These are phyloP conservation scores for Erpornis zantholeuca DNA, from an alignment of 2,113 vertebrate species.

Conservation along the genomic window DNA sequence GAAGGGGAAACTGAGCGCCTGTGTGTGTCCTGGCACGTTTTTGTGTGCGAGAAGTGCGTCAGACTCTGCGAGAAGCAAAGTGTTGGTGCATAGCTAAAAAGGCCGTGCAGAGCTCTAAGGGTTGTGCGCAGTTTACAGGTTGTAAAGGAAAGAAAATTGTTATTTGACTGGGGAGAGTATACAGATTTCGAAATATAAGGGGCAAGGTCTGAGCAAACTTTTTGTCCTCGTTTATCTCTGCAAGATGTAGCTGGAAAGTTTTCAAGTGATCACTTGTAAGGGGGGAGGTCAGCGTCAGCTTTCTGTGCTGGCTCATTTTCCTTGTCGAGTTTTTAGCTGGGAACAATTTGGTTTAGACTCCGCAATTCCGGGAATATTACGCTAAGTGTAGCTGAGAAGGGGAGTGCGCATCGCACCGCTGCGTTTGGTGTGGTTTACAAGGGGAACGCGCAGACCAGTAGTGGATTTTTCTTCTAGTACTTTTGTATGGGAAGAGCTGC, in stretches of 20 bases:
- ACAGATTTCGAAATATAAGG: background rate
- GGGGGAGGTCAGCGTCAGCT: background rate
- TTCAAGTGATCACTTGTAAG: background rate
- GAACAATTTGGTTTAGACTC: background rate
- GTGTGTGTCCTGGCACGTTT: background rate
- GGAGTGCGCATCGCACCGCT: accelerated
- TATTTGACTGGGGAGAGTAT: background rate
- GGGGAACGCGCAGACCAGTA: background rate
- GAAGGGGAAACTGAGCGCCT: background rate
- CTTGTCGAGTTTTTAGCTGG: background rate
- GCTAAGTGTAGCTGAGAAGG: too few relatives aligned
- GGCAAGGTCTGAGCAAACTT: accelerated
- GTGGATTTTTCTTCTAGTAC: background rate
- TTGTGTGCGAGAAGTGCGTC: background rate
- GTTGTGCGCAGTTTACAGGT: background rate
- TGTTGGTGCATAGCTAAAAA: background rate
- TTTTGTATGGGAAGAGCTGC: background rate
- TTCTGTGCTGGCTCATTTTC: background rate
- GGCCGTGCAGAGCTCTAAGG: background rate
- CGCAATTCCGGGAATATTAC: too few relatives aligned
- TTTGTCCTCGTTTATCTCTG: background rate
- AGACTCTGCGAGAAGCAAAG: background rate
- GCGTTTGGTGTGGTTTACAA: background rate
- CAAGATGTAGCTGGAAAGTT: background rate
- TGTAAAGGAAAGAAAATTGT: background rate